Evolutionary conservation across 2,113 vertebrate species (phyloP), one percentile per base, ranked within the genome.

Genomic region (Tragelaphus strepsiceros): DNA sequence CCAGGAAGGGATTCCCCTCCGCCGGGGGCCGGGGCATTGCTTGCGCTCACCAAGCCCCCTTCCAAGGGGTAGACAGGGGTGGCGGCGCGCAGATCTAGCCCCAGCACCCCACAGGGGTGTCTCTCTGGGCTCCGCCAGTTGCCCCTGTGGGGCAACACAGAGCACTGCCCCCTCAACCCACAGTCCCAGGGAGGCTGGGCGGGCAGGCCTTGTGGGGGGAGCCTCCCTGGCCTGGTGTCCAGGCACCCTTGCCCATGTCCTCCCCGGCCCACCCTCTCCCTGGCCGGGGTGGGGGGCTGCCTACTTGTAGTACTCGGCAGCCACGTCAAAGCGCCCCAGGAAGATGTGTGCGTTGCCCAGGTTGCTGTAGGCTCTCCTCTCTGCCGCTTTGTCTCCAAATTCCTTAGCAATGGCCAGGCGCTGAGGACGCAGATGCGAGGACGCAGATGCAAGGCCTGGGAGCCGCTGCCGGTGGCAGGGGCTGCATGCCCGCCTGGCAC

Each of bases 371-470:
- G 99, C 99, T 80, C 99, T 98, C 87, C 99, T 98, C 97, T 99
- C 99, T 0, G 99, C 99, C 0, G 99, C 99, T 98, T 99, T 99
- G 98, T 99, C 99, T 91, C 99, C 99, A 59, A 99, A 99, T 97
- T 99, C 99, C 98, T 99, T 99, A 24, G 99, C 99, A 0, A 99
- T 99, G 98, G 99, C 99, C 15, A 99, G 99, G 93, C 99, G 99
- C 99, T 99, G 99, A 43, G 95, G 98, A 46, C n/a, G 46, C 15
- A 54, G 21, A 53, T 6, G 21, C 11, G 0, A 30, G 74, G 3
- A 46, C n/a, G 46, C 15, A 54, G 21, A 53, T 6, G 21, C 11
- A 0, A 30, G 74, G 3, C 2, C 0, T 0, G 2, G 64, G 74
- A 28, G 64, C 39, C 1, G 2, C 46, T 0, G 2, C 0, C 0